Evolutionary conservation across 2,113 vertebrate species (phyloP), one percentile per base, ranked within the genome.

Genomic region (Aldabrachelys gigantea): DNA sequence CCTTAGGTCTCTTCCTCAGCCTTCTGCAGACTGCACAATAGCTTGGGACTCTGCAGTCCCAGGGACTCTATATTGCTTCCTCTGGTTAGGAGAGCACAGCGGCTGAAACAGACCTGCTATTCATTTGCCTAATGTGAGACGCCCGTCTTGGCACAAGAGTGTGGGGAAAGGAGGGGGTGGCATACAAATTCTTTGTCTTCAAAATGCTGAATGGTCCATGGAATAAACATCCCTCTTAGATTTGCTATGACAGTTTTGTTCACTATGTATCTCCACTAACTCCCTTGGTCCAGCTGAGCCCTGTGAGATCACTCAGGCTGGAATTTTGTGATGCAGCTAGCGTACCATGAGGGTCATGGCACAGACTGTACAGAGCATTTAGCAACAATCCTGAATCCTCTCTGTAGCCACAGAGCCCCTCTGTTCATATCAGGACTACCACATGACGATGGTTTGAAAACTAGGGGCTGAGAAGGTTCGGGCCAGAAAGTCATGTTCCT

Each of bases 21-120:
- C 16, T 22, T 21, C 25, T 2, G 69, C 92, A 29, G 95, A 86
- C 56, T 2, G 82, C 2, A 59, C 92, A 82, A 80, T 75, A 94
- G 90, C 31, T 1, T 52, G 56, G 80, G 87, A 80, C 93, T 87
- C 59, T 3, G 80, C 6, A 2, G 91, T 87, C 89, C 85, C 8
- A 1, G 76, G 91, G 92, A 5, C 87, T 80, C 88, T 80, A 72
- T 52, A n/a, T 79, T 8, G 78, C 84, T 86, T 12, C 95, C 9
- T 17, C 94, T 62, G 96, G 96, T 82, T 92, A 94, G 12, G 96
- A 96, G 91, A 81, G 9, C 47, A 75, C 97, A 90, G 97, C 97
- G 93, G 96, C 96, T 92, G 78, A 93, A 97, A 98, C 98, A 98
- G 97, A 98, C 94, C 95, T 84, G 95, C 98, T 97, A 98, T 98